These are phyloP conservation scores for Lacerta viridis DNA, from an alignment of 2,797 vertebrate genomes.

Conservation along the genomic window DNA sequence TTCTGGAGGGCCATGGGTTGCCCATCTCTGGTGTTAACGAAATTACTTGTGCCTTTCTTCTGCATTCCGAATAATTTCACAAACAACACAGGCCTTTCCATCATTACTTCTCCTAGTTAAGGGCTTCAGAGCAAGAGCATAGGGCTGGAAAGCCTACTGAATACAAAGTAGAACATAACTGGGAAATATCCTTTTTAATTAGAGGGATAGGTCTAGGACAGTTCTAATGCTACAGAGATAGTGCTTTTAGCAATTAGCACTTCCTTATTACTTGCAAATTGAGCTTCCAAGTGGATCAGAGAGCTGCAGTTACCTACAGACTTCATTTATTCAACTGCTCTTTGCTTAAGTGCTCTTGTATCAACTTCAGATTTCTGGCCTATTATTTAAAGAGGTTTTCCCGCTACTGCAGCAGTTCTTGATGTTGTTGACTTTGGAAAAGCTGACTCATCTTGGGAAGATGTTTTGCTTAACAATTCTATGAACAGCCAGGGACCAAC, in stretches of 20 bases:
- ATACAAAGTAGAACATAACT: neutral
- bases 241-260: neutral
- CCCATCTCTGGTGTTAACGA: too few species aligned
- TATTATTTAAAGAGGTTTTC: constrained; percentile 11
- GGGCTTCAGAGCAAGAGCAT: neutral
- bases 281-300: neutral
- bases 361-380: constrained; percentile 11
- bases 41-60: neutral
- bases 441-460: constrained; percentile 21
- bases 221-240: neutral
- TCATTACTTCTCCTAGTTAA: neutral
- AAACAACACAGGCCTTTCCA: neutral
- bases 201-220: neutral
- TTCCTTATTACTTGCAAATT: neutral
- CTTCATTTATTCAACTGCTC: constrained; percentile 11
- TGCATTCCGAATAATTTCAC: neutral
- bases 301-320: neutral
- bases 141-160: neutral
- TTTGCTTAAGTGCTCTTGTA: constrained; percentile 10
- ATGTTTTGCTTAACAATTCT: constrained; percentile 13
- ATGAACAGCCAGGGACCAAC: neutral
- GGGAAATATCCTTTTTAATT: neutral
- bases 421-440: constrained; percentile 21
- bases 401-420: constrained; percentile 12
- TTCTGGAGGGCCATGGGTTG: too few species aligned